A percentile compares a stretch with the other conserved stretches of the same genome.
Conservation (phyloP, 2,113 vertebrate genomes). For the Montifringilla adamsi region DNA sequence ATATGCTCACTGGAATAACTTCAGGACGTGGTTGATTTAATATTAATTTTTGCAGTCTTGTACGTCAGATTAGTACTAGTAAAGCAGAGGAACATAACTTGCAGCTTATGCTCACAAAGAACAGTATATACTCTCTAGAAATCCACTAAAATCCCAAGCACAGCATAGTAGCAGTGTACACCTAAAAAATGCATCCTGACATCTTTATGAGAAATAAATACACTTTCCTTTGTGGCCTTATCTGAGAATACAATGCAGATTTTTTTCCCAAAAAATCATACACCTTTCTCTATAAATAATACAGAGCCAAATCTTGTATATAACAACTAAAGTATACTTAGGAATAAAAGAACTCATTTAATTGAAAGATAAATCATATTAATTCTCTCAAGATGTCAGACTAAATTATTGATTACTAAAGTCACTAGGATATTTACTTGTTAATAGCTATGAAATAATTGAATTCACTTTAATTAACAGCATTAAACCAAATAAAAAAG, state of each 20-base stretch:
- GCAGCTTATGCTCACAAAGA: not conserved
- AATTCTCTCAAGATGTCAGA: not conserved
- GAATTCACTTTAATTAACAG: not conserved
- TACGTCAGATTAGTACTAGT: not conserved
- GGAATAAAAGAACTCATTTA: not conserved
- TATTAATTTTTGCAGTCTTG: not conserved
- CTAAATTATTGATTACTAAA: not conserved
- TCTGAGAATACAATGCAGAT: not conserved
- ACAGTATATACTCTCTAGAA: not conserved
- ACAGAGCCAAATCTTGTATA: not conserved
- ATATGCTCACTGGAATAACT: not conserved
- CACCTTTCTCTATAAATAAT: not conserved
- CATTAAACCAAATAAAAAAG: not conserved
- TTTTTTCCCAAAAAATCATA: not conserved
- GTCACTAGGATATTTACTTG: not conserved
- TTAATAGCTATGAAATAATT: not conserved
- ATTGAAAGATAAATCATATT: not conserved
- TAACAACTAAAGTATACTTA: not conserved
- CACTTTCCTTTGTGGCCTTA: not conserved
- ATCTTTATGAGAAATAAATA: not conserved
- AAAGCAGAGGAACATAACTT: not conserved
- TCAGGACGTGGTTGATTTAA: not conserved
- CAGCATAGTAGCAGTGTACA: rapidly evolving
- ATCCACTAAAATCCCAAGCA: not conserved
- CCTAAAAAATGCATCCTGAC: not conserved